Evolutionary conservation across 2,888 invertebrate species (phyloP).

Genomic region (Allolobophora icterica): DNA sequence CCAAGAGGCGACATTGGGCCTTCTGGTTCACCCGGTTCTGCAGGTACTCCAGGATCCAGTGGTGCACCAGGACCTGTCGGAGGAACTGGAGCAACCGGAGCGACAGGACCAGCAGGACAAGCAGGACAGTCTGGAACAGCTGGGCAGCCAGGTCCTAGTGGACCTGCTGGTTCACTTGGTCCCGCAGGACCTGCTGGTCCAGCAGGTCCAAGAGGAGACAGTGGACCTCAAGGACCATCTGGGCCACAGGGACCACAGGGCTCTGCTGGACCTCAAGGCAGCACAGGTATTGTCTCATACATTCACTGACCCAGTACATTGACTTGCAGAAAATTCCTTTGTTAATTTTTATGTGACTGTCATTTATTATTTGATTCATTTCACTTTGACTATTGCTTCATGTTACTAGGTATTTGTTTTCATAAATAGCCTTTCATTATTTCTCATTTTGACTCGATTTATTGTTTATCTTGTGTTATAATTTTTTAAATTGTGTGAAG

Average conservation of each 20-base stretch:
- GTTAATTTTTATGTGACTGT: not conserved
- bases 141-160: constrained; percentile 42
- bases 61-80: constrained; percentile 46
- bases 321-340: not conserved
- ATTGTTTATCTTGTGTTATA: not conserved
- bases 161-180: constrained; percentile 47
- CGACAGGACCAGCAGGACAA: constrained; percentile 39
- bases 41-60: constrained; percentile 44
- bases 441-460: not conserved
- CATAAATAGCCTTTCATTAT: not conserved
- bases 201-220: constrained; percentile 32
- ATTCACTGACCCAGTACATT: not conserved
- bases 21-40: constrained; percentile 40
- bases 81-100: constrained; percentile 42
- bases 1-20: constrained; percentile 39
- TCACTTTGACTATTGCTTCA: not conserved
- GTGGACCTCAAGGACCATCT: constrained; percentile 44
- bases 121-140: constrained; percentile 27
- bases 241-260: constrained; percentile 47
- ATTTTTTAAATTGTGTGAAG: not conserved
- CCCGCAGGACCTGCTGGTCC: constrained; percentile 38
- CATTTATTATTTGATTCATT: not conserved
- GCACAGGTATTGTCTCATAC: not conserved
- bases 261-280: constrained; percentile 38
- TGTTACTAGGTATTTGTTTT: not conserved